Evolutionary conservation across 2,797 vertebrate species (phyloP).

Genomic region (Myotis findleyi): DNA sequence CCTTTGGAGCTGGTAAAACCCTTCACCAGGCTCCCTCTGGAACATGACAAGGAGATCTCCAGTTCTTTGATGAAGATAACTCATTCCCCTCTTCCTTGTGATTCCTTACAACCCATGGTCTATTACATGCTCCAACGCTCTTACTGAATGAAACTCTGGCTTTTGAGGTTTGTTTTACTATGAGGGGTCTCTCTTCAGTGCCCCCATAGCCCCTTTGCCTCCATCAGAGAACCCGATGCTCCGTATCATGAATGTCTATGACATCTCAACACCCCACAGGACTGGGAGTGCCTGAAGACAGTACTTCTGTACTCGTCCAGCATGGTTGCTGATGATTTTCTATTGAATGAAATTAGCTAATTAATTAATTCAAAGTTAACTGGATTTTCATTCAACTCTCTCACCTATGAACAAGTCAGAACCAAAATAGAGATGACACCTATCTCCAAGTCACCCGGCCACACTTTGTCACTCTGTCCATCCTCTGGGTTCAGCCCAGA

Average conservation of each 20-base stretch:
- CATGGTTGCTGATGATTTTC: background rate
- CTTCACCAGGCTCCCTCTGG: background rate
- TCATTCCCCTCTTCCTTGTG: background rate
- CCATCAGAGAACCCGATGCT: background rate
- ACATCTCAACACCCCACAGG: background rate
- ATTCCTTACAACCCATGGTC: background rate
- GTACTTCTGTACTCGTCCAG: background rate
- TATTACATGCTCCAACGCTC: background rate
- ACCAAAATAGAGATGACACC: background rate
- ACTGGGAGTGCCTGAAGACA: background rate
- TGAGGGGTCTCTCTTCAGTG: background rate
- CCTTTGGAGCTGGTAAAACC: background rate
- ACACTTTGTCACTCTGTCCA: background rate
- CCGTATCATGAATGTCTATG: fast-evolving
- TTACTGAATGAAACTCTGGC: background rate
- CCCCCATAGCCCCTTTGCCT: too few relatives aligned
- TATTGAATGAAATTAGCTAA: background rate
- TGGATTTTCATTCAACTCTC: background rate
- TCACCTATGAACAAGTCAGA: background rate
- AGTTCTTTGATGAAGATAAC: background rate
- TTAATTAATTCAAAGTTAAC: background rate
- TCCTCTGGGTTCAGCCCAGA: background rate
- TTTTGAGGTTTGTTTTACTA: background rate
- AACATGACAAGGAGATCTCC: background rate
- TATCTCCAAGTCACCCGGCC: background rate